Percentiles rank a stretch among this genome's conserved stretches.
Conservation (phyloP, 2,797 vertebrate genomes). For the Bradypus variegatus region DNA sequence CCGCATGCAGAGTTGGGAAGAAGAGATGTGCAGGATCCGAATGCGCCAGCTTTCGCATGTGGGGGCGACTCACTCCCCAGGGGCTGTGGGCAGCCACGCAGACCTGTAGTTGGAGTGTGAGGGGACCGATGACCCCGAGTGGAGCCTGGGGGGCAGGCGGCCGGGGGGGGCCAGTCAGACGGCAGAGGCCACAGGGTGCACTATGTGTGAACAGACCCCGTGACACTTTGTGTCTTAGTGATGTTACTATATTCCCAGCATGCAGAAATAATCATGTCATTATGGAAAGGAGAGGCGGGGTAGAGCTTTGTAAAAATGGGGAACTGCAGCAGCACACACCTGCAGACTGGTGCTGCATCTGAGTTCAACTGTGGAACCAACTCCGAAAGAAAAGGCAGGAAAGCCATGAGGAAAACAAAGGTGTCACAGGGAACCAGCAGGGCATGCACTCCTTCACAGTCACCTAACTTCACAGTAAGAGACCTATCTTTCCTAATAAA, state of each 20-base stretch:
- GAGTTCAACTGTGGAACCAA: background rate
- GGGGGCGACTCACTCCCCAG: too few species aligned
- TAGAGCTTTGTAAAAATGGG: accelerated
- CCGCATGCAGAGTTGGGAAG: too few species aligned
- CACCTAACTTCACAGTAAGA: too few species aligned
- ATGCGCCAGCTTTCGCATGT: too few species aligned
- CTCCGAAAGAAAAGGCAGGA: accelerated
- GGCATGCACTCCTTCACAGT: background rate
- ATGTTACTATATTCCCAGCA: accelerated
- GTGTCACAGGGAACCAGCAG: accelerated
- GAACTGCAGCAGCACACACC: accelerated
- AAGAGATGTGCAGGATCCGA: too few species aligned
- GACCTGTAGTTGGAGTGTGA: too few species aligned
- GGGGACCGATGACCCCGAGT: accelerated
- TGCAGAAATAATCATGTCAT: accelerated
- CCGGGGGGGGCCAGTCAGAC: too few species aligned
- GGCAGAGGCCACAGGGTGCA: accelerated
- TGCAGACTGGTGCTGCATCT: background rate
- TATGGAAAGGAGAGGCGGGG: accelerated
- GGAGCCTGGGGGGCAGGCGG: accelerated
- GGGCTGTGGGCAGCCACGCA: background rate
- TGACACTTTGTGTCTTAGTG: background rate
- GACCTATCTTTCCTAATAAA: background rate
- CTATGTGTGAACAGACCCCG: accelerated
- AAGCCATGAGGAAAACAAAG: accelerated